These are phyloP conservation scores for Montipora foliosa DNA, from an alignment of 64 coral and sea anemone genomes.

Conservation along the genomic window DNA sequence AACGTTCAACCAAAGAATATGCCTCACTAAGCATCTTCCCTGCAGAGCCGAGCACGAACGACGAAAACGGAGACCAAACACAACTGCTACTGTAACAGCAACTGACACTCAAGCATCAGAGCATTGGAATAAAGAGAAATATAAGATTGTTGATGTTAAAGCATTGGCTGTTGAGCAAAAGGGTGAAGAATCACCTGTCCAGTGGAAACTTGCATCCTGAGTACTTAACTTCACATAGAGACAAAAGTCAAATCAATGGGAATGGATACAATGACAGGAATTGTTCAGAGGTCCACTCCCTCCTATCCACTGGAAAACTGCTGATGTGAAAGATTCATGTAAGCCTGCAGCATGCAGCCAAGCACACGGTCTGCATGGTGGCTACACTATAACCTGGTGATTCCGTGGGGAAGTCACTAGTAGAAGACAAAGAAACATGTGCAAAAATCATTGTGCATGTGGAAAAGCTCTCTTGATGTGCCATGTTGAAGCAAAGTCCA, in stretches of 20 bases:
- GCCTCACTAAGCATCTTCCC: constrained; percentile 83
- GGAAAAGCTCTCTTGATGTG: no score
- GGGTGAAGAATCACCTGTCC: background rate
- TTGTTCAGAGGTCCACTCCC: background rate
- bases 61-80: constrained; percentile 3
- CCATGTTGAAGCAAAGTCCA: no score
- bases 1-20: constrained; percentile 83
- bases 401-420: no score
- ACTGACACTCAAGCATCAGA: background rate
- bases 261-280: background rate
- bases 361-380: no score
- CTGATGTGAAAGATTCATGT: no score
- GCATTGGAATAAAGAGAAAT: background rate
- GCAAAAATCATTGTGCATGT: no score
- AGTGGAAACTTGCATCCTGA: background rate
- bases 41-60: constrained; percentile 78
- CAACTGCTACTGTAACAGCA: background rate
- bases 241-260: background rate
- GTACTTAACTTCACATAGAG: no score
- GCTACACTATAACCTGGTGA: no score
- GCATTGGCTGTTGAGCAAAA: background rate
- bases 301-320: background rate
- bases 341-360: no score
- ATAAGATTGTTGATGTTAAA: background rate
- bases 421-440: no score